Base-by-base conservation (phyloP, 2,797 vertebrate genomes). In the Eidolon dupreanum region DNA sequence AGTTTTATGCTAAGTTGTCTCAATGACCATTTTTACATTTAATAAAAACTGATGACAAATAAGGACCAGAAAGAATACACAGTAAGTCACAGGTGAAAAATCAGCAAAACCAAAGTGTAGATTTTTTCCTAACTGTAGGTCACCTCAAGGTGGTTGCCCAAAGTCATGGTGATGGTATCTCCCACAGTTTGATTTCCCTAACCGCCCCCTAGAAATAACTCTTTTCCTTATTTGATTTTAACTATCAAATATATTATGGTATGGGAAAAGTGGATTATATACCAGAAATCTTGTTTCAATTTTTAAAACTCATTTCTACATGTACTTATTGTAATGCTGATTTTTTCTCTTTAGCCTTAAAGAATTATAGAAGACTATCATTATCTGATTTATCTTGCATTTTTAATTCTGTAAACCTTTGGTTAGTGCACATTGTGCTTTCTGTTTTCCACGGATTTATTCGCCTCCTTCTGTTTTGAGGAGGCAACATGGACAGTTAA, bases 221-320 rank as follows among this genome's bases (percentile, higher is more conserved):
- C 2, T 70, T 61, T 87, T 82, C 55, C 5, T 92, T 74, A 68
- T 71, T 86, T 96, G 19, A 91, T 95, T 85, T 92, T 94, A 95
- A 10, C 51, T n/a, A 86, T 71, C 38, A 86, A 87, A 90, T 41
- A 85, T 66, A 88, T 33, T 77, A 78, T 51, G 41, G 8, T n/a
- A 66, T 86, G 16, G 53, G 81, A 74, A 94, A 93, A 73, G 22
- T 92, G 49, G 81, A 88, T 33, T 78, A 77, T 89, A 74, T 86
- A 83, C 74, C 49, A 95, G 46, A 93, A 92, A 68, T 75, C 22
- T 91, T 81, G 6, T 68, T 94, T 93, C 13, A 0, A 90, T 81
- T 91, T 96, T 82, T 19, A 83, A 92, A 88, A 53, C 7, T 92
- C 68, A 51, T 95, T 89, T 95, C 78, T 94, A 31, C 46, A 61